Evolutionary conservation across 2,888 invertebrate species (phyloP).

Genomic region (Agriopis marginaria): DNA sequence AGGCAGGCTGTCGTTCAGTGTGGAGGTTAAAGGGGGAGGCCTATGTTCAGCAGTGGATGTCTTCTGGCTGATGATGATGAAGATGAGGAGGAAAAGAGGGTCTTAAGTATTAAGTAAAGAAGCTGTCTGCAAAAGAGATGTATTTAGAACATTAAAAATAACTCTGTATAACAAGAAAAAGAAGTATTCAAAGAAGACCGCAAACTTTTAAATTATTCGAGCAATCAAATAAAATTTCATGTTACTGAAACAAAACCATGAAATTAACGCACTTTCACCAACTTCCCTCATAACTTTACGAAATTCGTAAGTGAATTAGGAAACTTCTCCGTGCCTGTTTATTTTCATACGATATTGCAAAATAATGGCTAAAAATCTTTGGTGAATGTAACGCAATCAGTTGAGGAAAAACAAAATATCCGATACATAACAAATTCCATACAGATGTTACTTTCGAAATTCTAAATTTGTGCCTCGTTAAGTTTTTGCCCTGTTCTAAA

Average conservation of each 20-base stretch:
- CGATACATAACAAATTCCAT: no score
- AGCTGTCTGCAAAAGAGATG: no score
- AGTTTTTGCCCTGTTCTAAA: no score
- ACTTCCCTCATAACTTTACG: slow-evolving; percentile 52
- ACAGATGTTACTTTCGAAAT: no score
- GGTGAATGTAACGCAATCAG: background rate
- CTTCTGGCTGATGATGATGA: no score
- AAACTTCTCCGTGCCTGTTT: slow-evolving; percentile 54
- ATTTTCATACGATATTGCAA: slow-evolving; percentile 52
- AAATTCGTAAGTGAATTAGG: slow-evolving; percentile 51
- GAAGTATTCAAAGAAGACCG: slow-evolving; percentile 4
- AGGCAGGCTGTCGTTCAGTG: no score
- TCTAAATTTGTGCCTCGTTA: no score
- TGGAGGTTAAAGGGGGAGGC: no score
- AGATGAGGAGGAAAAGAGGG: no score
- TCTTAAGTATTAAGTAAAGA: no score
- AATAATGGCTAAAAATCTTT: slow-evolving; percentile 21
- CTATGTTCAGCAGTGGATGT: no score
- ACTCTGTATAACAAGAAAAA: background rate
- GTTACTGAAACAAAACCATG: slow-evolving; percentile 43
- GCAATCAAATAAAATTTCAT: slow-evolving; percentile 45
- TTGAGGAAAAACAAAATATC: no score
- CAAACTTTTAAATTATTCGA: slow-evolving; percentile 29
- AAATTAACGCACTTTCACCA: slow-evolving; percentile 49
- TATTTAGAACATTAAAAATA: background rate